These are phyloP conservation scores for Chironex yamaguchii DNA, from an alignment of 30 jellyfish, hydroid and myxozoan genomes.

Conservation along the genomic window DNA sequence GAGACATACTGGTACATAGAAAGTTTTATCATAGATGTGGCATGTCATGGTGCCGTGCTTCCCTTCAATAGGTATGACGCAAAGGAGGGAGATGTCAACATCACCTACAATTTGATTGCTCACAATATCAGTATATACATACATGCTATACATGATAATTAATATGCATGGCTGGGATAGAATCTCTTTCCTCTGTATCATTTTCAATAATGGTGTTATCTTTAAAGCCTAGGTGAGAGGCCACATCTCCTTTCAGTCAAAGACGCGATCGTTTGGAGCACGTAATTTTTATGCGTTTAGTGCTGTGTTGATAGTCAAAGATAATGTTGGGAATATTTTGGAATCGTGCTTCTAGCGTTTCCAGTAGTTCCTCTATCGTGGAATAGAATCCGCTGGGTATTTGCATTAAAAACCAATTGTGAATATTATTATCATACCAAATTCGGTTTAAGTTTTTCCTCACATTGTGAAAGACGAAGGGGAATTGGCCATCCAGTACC, in stretches of 20 bases:
- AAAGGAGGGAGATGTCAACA: neutral
- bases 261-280: neutral
- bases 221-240: neutral
- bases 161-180: neutral
- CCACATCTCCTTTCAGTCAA: neutral
- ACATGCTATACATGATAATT: neutral
- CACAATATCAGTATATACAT: slow-evolving; percentile 28
- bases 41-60: neutral
- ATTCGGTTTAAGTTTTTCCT: no score
- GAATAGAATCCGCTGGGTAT: no score
- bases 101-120: slow-evolving; percentile 34
- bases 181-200: neutral
- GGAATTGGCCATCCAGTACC: no score
- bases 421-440: no score
- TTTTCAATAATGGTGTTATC: neutral
- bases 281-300: neutral
- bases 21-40: slow-evolving; percentile 1
- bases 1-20: slow-evolving; percentile 1
- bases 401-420: no score
- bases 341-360: neutral
- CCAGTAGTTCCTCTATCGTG: no score
- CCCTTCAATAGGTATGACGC: slow-evolving; percentile 26
- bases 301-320: neutral
- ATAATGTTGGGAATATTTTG: neutral
- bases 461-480: no score